Conservation (phyloP, 30 jellyfish, hydroid and myxozoan species). For the Rhopilema esculentum region DNA sequence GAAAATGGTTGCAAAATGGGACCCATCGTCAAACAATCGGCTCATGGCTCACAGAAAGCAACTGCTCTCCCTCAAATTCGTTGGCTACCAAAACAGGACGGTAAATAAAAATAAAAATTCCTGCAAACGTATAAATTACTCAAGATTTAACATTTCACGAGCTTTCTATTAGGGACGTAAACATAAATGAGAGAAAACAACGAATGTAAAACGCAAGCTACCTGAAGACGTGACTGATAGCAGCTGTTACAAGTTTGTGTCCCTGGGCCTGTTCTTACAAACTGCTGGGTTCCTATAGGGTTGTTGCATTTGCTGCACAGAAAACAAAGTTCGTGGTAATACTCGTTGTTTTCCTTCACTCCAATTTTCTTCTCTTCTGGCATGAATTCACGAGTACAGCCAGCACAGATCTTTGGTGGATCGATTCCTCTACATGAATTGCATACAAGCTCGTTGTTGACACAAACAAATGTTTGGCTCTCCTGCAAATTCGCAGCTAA, state of each 20-base stretch:
- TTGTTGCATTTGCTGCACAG: conserved; percentile 81
- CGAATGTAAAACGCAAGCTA: neutral
- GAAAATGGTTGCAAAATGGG: too few relatives aligned
- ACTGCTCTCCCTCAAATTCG: too few relatives aligned
- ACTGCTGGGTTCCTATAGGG: conserved; percentile 94
- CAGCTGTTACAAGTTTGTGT: conserved; percentile 87
- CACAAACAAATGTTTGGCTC: conserved; percentile 88
- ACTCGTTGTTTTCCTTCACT: conserved; percentile 79
- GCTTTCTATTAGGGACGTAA: neutral
- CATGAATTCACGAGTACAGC: conserved; percentile 74
- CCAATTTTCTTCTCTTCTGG: conserved; percentile 94
- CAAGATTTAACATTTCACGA: neutral
- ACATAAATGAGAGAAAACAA: neutral
- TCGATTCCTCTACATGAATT: conserved; percentile 91
- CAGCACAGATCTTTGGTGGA: conserved; percentile 85
- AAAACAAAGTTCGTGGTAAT: conserved; percentile 92
- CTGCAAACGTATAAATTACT: neutral
- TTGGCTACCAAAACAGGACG: neutral
- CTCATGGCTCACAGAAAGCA: too few relatives aligned
- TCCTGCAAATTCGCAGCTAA: too few relatives aligned
- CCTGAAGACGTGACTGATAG: conserved; percentile 84
- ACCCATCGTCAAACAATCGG: too few relatives aligned
- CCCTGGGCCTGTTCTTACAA: conserved; percentile 90
- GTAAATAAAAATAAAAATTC: neutral
- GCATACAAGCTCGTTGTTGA: conserved; percentile 90